Conservation (phyloP, 2,113 vertebrate genomes). For the Osmerus mordax region DNA sequence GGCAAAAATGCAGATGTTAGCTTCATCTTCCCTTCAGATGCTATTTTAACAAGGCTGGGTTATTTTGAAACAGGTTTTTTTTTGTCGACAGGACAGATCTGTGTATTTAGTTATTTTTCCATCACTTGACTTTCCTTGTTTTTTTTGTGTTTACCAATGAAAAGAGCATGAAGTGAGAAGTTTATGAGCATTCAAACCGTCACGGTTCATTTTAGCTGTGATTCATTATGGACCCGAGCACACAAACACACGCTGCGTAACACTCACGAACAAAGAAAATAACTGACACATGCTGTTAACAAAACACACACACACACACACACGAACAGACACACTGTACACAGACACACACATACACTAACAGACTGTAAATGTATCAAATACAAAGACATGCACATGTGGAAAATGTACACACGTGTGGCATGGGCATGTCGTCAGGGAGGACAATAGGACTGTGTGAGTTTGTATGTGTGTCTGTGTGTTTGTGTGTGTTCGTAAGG, state of each 20-base stretch:
- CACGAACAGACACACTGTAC: neutral
- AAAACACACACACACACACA: conserved; percentile 12
- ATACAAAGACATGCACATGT: neutral
- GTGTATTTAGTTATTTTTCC: conserved; percentile 15
- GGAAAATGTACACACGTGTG: no score
- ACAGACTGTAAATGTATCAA: neutral
- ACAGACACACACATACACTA: neutral
- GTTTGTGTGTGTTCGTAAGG: conserved; percentile 16
- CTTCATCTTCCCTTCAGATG: conserved; percentile 24
- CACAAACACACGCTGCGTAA: neutral
- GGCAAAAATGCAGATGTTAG: conserved; percentile 24
- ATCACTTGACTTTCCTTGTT: conserved; percentile 29
- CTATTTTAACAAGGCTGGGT: conserved; percentile 13
- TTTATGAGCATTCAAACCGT: neutral
- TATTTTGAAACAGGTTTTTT: neutral
- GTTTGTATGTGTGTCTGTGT: conserved; percentile 1
- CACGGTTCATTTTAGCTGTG: conserved; percentile 13
- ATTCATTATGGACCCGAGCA: neutral
- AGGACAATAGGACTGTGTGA: neutral
- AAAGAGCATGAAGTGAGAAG: conserved; percentile 1
- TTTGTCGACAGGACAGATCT: conserved; percentile 12
- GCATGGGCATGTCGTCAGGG: no score
- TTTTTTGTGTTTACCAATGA: neutral
- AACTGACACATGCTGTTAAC: neutral
- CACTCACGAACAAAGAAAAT: neutral